Evolutionary conservation across 2,113 vertebrate species (phyloP).

Genomic region (Dasyprocta punctata): DNA sequence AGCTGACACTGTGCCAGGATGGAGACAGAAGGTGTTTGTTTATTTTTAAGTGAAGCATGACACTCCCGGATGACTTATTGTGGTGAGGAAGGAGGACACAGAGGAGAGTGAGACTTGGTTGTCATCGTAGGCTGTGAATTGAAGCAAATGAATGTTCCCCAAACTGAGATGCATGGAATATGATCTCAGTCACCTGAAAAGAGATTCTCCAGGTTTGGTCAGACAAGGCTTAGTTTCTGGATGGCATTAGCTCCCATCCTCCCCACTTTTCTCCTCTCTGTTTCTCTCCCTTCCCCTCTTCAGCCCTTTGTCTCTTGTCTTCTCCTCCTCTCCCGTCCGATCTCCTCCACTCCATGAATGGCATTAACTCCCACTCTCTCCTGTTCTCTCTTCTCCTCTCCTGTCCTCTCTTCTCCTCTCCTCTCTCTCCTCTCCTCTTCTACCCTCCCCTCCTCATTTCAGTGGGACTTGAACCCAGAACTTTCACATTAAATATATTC

Average conservation of each 20-base stretch:
- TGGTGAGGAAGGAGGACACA: background rate
- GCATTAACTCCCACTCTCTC: background rate
- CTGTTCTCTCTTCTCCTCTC: no score
- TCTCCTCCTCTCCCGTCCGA: no score
- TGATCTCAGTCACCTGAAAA: constrained; percentile 2
- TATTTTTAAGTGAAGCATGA: constrained; percentile 71
- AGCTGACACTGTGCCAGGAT: constrained; percentile 69
- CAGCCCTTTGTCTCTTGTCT: no score
- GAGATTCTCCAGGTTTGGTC: background rate
- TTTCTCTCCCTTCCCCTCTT: background rate
- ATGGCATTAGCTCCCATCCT: background rate
- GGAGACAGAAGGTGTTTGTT: constrained; percentile 80
- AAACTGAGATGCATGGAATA: background rate
- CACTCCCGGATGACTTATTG: background rate
- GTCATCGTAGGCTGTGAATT: constrained; percentile 1
- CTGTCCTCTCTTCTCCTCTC: background rate
- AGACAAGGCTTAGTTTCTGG: background rate
- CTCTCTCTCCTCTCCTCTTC: no score
- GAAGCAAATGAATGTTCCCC: constrained; percentile 47
- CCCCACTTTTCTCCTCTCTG: no score
- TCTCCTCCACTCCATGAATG: background rate
- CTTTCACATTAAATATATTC: background rate
- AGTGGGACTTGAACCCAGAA: background rate
- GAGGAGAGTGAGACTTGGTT: background rate
- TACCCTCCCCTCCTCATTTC: background rate